A percentile compares a stretch with the other conserved stretches of the same genome.
These are phyloP conservation scores for Leucoraja ocellata DNA, from an alignment of 2,797 vertebrate species.

Conservation along the genomic window DNA sequence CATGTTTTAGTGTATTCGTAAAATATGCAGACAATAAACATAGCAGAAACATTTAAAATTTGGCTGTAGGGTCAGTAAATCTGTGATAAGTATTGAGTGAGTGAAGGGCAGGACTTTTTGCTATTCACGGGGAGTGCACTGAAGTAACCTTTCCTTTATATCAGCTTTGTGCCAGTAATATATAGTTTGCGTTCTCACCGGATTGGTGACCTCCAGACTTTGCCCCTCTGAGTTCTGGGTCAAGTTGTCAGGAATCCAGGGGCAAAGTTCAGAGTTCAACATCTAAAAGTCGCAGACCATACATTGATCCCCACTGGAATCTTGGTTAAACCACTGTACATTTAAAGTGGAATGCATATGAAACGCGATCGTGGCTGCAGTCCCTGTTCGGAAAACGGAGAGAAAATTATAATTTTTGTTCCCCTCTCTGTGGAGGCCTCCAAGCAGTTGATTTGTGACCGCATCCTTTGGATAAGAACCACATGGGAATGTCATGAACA, in stretches of 20 bases:
- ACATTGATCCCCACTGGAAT: background rate
- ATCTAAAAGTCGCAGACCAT: background rate
- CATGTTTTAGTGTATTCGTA: background rate
- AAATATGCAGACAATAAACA: background rate
- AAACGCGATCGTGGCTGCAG: background rate
- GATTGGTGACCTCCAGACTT: background rate
- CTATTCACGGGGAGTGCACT: background rate
- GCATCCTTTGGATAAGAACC: conserved; percentile 6
- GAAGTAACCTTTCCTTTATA: background rate
- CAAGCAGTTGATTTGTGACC: background rate
- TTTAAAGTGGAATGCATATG: background rate
- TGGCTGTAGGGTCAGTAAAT: background rate
- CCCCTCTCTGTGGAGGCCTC: background rate
- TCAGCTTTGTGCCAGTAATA: background rate
- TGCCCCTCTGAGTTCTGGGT: background rate
- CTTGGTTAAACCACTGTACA: background rate
- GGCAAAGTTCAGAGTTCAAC: conserved; percentile 1
- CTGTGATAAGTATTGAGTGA: no score
- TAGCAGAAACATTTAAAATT: background rate
- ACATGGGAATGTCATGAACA: background rate
- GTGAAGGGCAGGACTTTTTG: background rate
- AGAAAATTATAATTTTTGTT: background rate
- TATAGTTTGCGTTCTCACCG: background rate
- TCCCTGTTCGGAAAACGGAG: background rate
- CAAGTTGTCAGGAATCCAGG: background rate